Evolutionary conservation across 2,888 invertebrate species (phyloP), one percentile per base, ranked within the genome.

Genomic region (Eupithecia exiguata): DNA sequence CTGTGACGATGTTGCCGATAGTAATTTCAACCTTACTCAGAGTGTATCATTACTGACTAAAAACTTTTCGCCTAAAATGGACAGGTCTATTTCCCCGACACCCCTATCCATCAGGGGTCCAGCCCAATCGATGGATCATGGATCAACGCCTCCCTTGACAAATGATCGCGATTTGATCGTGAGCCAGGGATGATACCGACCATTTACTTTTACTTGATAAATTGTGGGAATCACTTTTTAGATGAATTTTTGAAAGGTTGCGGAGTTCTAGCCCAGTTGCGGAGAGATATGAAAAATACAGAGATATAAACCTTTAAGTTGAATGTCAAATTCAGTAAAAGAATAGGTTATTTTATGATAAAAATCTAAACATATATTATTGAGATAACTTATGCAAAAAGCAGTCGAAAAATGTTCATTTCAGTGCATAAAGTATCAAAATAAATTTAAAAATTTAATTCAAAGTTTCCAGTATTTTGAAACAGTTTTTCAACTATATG

Each of bases 81-180:
- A 66, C 16, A n/a, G 40, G 21, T 5, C 40, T 14, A 18, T 35
- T 49, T 58, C 36, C 9, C 53, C 36, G 25, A 18, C 66, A 43
- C 7, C 43, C 58, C 71, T 71, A 58, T 67, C 66, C 40, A 36
- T 30, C 40, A 53, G 7, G 35, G 70, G 49, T 65, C 76, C 80
- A 78, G 18, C 77, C 61, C 77, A 82, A 86, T 86, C 87, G 86
- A 85, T 85, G 83, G 30, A 30, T 30, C n/a, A n/a, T 30, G 30
- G 74, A 70, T 70, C 65, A 35, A 25, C 68, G 76, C 68, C 65
- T 74, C 65, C 72, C 6, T 69, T 87, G 86, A 90, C 85, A 87
- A 88, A 90, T 86, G 89, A 85, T 77, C 65, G 68, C 90, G 87
- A 88, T 89, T 85, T 82, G 77, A 74, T 78, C 72, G 78, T 82